phyloP scores from a whole-genome alignment of 2,113 vertebrate species.

The Caretta caretta region DNA sequence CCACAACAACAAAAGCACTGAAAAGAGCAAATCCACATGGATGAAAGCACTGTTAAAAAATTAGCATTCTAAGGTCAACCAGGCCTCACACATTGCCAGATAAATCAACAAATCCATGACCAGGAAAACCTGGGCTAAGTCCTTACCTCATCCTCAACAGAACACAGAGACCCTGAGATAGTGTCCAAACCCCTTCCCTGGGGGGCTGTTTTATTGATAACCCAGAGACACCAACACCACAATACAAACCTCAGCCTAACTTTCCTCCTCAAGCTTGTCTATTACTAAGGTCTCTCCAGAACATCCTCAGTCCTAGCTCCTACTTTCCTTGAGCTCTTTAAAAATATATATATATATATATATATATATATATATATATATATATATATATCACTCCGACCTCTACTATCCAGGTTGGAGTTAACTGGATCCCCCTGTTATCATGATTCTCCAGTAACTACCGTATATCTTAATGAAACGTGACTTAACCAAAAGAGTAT shows the following conservation, averaged over 20 bases:
- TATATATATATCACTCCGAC: background rate
- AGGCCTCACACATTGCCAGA: background rate
- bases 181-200: background rate
- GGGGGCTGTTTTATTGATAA: background rate
- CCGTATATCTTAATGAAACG: background rate
- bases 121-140: accelerated
- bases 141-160: background rate
- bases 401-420: background rate
- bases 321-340: background rate
- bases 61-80: background rate
- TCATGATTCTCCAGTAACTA: background rate
- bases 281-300: background rate
- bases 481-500: background rate
- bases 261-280: background rate
- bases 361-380: too few species aligned
- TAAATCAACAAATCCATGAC: background rate
- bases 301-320: background rate
- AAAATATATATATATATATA: too few species aligned
- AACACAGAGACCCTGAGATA: background rate
- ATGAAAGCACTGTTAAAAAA: background rate
- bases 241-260: accelerated
- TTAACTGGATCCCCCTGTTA: background rate
- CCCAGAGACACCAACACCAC: background rate
- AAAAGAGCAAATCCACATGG: background rate
- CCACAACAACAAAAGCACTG: background rate